phyloP scores from a whole-genome alignment of 53 echinoderm and acorn worm species.

The Crossaster papposus region DNA sequence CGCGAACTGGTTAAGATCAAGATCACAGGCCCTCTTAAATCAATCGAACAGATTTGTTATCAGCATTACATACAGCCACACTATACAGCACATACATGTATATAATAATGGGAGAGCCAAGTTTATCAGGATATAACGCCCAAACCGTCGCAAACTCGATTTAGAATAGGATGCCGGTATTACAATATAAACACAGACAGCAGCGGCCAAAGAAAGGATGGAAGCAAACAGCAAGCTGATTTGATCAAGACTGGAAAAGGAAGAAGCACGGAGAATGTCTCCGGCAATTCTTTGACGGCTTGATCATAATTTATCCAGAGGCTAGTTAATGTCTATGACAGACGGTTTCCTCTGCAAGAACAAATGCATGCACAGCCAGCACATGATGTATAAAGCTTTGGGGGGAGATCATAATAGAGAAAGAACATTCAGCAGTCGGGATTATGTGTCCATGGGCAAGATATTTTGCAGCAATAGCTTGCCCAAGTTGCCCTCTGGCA shows the following conservation, averaged over 20 bases:
- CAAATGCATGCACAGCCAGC: not conserved
- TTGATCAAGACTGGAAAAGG: not conserved
- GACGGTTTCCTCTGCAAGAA: not conserved
- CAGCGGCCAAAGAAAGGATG: not conserved
- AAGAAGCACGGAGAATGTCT: not conserved
- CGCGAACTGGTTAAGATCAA: too few species aligned
- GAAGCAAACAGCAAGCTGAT: not conserved
- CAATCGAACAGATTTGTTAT: not conserved
- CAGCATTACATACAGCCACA: not conserved
- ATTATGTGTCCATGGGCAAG: not conserved
- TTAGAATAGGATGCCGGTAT: not conserved
- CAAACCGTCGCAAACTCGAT: not conserved
- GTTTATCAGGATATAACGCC: not conserved
- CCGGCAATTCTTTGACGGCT: not conserved
- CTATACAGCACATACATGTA: not conserved
- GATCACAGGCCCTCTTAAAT: not conserved
- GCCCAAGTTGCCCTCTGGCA: not conserved
- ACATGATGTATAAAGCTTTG: not conserved
- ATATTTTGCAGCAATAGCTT: not conserved
- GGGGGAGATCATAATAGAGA: not conserved
- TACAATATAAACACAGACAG: not conserved
- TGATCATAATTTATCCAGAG: not conserved
- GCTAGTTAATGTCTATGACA: not conserved
- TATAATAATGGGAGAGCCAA: not conserved
- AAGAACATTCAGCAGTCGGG: not conserved